These are phyloP conservation scores for Oscheius onirici DNA, from an alignment of 2,888 invertebrate genomes.

Conservation along the genomic window DNA sequence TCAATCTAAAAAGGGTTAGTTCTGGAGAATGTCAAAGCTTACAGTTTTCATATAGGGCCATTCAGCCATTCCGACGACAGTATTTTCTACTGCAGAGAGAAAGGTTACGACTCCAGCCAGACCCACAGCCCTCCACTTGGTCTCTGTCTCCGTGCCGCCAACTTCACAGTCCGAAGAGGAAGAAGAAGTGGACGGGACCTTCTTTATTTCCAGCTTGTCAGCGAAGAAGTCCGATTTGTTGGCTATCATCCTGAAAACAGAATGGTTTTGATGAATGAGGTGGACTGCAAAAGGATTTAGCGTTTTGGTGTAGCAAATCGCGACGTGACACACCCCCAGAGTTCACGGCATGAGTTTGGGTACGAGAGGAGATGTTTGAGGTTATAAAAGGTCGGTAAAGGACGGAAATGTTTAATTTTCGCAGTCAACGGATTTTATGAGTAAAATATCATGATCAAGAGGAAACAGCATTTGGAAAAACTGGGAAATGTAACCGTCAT, in stretches of 20 bases:
- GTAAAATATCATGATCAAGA: too few relatives aligned
- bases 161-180: not conserved
- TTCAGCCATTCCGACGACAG: constrained; percentile 53
- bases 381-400: not conserved
- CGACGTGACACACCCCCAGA: not conserved
- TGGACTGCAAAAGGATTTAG: not conserved
- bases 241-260: constrained; percentile 1
- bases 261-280: not conserved
- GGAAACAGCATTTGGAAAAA: too few relatives aligned
- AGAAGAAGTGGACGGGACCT: not conserved
- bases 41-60: constrained; percentile 57
- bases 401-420: too few relatives aligned
- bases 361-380: not conserved
- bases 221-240: not conserved
- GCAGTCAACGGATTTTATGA: too few relatives aligned
- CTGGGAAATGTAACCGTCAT: too few relatives aligned
- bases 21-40: constrained; percentile 2
- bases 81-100: constrained; percentile 52
- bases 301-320: not conserved
- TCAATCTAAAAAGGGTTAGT: constrained; percentile 43
- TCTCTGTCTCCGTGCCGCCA: constrained; percentile 21
- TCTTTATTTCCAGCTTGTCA: not conserved
- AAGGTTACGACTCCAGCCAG: constrained; percentile 47
- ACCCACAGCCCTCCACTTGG: constrained; percentile 37
- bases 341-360: not conserved